Percentiles rank a stretch among this genome's conserved stretches.
Conservation (phyloP, 2,113 vertebrate genomes). For the Rutilus rutilus region DNA sequence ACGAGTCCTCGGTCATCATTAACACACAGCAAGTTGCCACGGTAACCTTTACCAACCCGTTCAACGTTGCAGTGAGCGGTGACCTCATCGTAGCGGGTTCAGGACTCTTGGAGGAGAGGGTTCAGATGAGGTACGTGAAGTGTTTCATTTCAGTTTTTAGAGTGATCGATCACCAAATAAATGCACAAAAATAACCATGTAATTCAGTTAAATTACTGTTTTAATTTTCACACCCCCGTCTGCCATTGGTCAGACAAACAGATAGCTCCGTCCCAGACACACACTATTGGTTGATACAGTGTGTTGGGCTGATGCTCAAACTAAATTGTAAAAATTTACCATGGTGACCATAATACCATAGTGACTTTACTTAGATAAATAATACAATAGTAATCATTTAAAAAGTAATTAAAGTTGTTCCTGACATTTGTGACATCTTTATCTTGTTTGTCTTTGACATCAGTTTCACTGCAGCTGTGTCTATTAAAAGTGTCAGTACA, state of each 20-base stretch:
- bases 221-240: not conserved
- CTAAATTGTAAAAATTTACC: too few species aligned
- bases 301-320: not conserved
- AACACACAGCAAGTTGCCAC: slow-evolving; percentile 58
- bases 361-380: not conserved
- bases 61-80: slow-evolving; percentile 65
- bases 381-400: not conserved
- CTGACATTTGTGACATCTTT: not conserved
- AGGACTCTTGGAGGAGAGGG: slow-evolving; percentile 64
- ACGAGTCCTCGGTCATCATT: slow-evolving; percentile 47
- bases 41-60: slow-evolving; percentile 71
- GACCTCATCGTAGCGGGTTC: slow-evolving; percentile 65
- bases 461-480: not conserved
- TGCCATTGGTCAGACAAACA: not conserved
- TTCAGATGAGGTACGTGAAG: slow-evolving; percentile 63
- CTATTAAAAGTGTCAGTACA: not conserved
- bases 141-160: not conserved
- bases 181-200: not conserved
- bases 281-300: not conserved
- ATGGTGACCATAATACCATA: too few species aligned
- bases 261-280: not conserved
- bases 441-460: not conserved
- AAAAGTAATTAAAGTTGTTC: not conserved
- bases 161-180: not conserved
- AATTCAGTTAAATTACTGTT: not conserved